These are phyloP conservation scores for Sphyrna mokarran DNA, from an alignment of 2,113 vertebrate species.

Conservation along the genomic window DNA sequence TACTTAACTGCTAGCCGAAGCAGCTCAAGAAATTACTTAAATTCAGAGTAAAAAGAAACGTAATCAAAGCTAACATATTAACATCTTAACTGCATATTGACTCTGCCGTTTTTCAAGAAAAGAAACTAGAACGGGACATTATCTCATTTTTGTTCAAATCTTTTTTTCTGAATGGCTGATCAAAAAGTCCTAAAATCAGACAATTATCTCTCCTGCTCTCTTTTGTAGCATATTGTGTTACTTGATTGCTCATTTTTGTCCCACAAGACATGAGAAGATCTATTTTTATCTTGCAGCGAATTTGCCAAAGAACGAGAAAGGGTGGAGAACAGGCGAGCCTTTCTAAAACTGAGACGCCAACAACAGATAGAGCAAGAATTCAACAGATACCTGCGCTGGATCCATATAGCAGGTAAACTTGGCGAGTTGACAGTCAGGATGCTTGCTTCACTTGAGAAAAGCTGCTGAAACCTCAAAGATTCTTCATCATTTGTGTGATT, in stretches of 20 bases:
- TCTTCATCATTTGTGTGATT: too few species aligned
- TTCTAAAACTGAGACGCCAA: conserved; percentile 88
- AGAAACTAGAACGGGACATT: not conserved
- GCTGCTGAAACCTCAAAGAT: too few species aligned
- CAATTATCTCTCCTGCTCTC: not conserved
- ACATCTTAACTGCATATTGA: not conserved
- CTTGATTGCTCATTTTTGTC: not conserved
- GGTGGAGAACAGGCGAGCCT: conserved; percentile 89
- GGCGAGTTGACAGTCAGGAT: not conserved
- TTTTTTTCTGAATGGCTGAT: not conserved
- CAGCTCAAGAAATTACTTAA: not conserved
- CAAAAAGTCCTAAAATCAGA: not conserved
- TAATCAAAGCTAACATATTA: not conserved
- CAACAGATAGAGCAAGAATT: conserved; percentile 92
- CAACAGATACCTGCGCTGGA: conserved; percentile 92
- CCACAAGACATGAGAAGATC: not conserved
- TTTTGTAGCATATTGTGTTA: not conserved
- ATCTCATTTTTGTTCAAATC: not conserved
- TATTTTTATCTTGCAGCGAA: conserved; percentile 57
- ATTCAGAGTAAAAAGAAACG: not conserved
- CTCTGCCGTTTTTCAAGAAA: not conserved
- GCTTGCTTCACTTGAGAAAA: not conserved
- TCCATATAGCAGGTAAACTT: conserved; percentile 89
- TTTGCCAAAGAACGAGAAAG: conserved; percentile 91
- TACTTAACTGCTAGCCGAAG: not conserved